Evolutionary conservation across 2,113 vertebrate genomes (phyloP).

Genomic region (Corydoras sp.): DNA sequence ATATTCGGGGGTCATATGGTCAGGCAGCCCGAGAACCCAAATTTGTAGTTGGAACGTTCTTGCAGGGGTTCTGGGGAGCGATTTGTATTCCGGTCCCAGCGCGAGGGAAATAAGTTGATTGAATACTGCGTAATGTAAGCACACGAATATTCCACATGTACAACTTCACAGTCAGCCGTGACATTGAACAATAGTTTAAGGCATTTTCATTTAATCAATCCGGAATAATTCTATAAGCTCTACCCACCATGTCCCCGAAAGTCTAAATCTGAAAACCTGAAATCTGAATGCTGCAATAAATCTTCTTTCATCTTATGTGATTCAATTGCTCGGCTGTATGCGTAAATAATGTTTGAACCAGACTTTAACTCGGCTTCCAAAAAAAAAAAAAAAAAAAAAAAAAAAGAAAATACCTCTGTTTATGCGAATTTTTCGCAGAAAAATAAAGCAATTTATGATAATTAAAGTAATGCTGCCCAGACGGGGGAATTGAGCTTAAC

Average conservation of each 20-base stretch:
- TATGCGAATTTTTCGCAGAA: constrained; percentile 30
- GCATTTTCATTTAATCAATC: constrained; percentile 4
- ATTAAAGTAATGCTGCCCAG: constrained; percentile 16
- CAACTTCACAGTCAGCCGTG: no score
- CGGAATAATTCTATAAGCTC: not conserved
- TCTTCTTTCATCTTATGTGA: not conserved
- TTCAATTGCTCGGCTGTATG: not conserved
- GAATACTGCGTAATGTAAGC: no score
- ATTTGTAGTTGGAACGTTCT: no score
- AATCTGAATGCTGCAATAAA: not conserved
- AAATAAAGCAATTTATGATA: constrained; percentile 14
- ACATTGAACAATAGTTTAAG: not conserved
- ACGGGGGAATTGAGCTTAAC: constrained; percentile 10
- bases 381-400: not conserved
- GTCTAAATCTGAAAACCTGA: not conserved
- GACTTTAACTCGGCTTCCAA: not conserved
- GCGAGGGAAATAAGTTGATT: no score
- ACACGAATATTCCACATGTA: no score
- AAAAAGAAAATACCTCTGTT: not conserved
- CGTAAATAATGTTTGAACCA: not conserved
- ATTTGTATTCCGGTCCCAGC: no score
- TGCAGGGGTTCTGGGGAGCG: no score
- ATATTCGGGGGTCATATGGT: no score
- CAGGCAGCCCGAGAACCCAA: no score
- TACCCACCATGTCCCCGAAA: not conserved